Percentiles rank a stretch among this genome's conserved stretches.
Conservation (phyloP, 2,888 invertebrate genomes). For the Linnaemya vulpina region DNA sequence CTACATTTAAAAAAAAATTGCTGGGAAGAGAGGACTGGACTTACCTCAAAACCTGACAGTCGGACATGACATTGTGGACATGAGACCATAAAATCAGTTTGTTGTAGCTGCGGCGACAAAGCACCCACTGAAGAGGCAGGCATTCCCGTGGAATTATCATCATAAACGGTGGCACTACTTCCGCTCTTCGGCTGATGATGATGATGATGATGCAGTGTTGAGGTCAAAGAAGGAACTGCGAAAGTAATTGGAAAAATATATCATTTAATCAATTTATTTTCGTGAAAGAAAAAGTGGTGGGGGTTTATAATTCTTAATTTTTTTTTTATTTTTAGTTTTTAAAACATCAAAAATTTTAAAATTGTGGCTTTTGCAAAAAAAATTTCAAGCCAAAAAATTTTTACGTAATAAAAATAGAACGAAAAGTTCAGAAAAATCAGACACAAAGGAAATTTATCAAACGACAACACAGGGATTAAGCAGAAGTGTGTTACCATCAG, state of each 20-base stretch:
- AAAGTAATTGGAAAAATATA: conserved; percentile 21
- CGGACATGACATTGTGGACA: conserved; percentile 83
- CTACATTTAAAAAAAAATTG: not conserved
- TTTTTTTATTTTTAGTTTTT: no score
- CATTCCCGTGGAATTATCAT: conserved; percentile 77
- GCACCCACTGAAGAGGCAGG: conserved; percentile 74
- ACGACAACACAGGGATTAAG: no score
- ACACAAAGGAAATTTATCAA: no score
- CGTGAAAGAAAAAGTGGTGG: no score
- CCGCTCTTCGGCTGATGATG: conserved; percentile 77
- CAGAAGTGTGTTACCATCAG: no score
- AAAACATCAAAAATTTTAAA: no score
- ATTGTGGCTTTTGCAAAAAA: no score
- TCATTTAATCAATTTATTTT: no score
- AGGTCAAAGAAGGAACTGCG: conserved; percentile 83
- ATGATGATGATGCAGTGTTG: conserved; percentile 81
- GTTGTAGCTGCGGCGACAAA: conserved; percentile 71
- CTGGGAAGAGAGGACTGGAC: not conserved
- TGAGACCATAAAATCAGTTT: conserved; percentile 82
- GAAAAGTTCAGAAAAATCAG: no score
- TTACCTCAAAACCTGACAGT: conserved; percentile 82
- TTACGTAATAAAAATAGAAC: no score
- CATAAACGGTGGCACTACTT: conserved; percentile 75
- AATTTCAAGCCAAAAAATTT: no score
- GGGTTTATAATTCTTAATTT: no score